Evolutionary conservation across 2,113 vertebrate species (phyloP), one percentile per base, ranked within the genome.

Genomic region (Pica pica): DNA sequence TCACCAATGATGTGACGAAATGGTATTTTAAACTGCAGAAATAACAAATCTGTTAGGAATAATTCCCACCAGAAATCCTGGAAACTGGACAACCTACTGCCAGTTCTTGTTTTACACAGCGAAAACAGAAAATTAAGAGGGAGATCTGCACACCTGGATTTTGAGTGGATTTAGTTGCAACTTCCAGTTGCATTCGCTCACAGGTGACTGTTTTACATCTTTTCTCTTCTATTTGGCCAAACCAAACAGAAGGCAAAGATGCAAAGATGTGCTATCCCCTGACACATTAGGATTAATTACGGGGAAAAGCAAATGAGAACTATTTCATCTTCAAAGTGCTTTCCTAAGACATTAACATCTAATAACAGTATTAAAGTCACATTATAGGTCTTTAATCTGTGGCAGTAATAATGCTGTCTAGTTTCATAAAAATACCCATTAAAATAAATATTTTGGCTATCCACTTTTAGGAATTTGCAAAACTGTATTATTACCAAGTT

Each of bases 311-410:
- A 97, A 97, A 97, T 93, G 95, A 94, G 89, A 96, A 94, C 83
- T 90, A 93, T 97, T 97, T 95, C 57, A 97, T 96, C 95, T 97
- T 97, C 83, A 37, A 75, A 96, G 59, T 6, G 3, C 91, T 94
- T 92, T 71, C 89, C 81, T 83, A 91, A 94, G 87, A 96, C 79
- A 94, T 82, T 96, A 96, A 93, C 91, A 95, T 89, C 56, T 88
- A 94, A 94, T 94, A 97, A 97, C 81, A 93, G 68, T 91, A 96
- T 96, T 97, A 97, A 96, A 97, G 93, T 89, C 92, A 59, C 70
- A 97, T 97, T 95, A 96, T 24, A 64, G 39, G 31, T 64, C 90
- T 97, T 95, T 95, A 95, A 96, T 97, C 89, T 65, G 76, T 76
- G 49, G 70, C 56, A 85, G 59, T 85, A 97, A 97, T 97, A 97